A percentile compares a stretch with the other conserved stretches of the same genome.
Evolutionary conservation across 2,888 invertebrate species (phyloP).

Genomic region (Diplazon laetatorius): DNA sequence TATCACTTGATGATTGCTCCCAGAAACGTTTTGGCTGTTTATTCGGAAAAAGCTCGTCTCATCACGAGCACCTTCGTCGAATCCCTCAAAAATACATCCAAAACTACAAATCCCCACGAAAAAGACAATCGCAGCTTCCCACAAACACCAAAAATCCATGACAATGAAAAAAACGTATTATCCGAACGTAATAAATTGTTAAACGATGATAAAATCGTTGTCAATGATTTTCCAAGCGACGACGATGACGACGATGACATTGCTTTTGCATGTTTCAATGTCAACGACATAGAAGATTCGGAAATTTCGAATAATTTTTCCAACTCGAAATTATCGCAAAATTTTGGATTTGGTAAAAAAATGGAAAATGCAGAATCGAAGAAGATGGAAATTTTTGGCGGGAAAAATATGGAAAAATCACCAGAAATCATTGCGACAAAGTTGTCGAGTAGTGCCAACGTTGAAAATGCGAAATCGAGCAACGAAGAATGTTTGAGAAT

Average conservation of each 20-base stretch:
- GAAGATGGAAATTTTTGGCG: background rate
- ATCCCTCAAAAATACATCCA: background rate
- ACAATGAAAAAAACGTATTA: background rate
- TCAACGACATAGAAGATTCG: slow-evolving; percentile 41
- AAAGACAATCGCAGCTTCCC: background rate
- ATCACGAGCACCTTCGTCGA: slow-evolving; percentile 64
- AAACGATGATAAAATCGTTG: slow-evolving; percentile 5
- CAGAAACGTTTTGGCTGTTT: slow-evolving; percentile 77
- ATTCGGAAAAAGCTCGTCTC: slow-evolving; percentile 74
- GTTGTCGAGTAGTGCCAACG: background rate
- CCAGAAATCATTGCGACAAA: background rate
- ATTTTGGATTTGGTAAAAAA: background rate
- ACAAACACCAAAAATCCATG: background rate
- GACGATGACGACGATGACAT: slow-evolving; percentile 39
- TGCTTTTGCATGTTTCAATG: slow-evolving; percentile 36
- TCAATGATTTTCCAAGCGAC: slow-evolving; percentile 35
- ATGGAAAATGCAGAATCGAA: background rate
- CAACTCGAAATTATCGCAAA: no score
- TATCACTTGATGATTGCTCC: slow-evolving; percentile 76
- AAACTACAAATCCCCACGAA: background rate
- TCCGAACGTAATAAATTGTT: background rate
- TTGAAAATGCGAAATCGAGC: background rate
- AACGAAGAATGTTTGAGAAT: background rate
- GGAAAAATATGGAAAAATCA: background rate
- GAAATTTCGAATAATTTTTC: slow-evolving; percentile 18